Evolutionary conservation across 2,888 invertebrate species (phyloP).

Genomic region (Tigriopus californicus): DNA sequence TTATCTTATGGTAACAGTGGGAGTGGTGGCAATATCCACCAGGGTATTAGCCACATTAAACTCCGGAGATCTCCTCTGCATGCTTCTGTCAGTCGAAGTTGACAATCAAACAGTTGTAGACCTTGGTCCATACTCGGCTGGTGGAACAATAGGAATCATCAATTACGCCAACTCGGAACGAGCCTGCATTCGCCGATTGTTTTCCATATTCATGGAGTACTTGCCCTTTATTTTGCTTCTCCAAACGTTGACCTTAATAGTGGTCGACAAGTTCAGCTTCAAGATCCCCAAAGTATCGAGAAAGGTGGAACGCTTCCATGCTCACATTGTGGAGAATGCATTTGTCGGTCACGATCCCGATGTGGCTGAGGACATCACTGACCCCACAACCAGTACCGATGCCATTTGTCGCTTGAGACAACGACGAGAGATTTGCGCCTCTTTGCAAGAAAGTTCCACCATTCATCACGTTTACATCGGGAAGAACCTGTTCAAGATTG

Average conservation of each 20-base stretch:
- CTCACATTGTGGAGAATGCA: slow-evolving; percentile 13
- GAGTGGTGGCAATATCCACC: slow-evolving; percentile 4
- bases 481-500: slow-evolving; percentile 8
- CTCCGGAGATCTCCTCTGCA: slow-evolving; percentile 4
- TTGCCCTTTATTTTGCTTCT: slow-evolving; percentile 11
- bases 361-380: slow-evolving; percentile 11
- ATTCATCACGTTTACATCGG: slow-evolving; percentile 10
- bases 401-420: slow-evolving; percentile 4
- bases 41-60: slow-evolving; percentile 2
- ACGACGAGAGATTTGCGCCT: slow-evolving; percentile 10
- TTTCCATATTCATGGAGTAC: slow-evolving; percentile 9
- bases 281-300: slow-evolving; percentile 2
- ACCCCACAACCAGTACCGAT: slow-evolving; percentile 5
- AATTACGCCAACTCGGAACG: not conserved
- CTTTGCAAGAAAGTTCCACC: slow-evolving; percentile 3
- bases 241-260: slow-evolving; percentile 1
- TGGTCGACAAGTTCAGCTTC: slow-evolving; percentile 10
- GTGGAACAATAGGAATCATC: slow-evolving; percentile 7
- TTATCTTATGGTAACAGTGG: not conserved
- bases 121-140: slow-evolving; percentile 4
- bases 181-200: not conserved
- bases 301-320: slow-evolving; percentile 12
- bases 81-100: slow-evolving; percentile 1
- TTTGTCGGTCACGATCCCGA: slow-evolving; percentile 14
- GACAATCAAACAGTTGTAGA: not conserved